Percentiles rank a stretch among this genome's conserved stretches.
These are phyloP conservation scores for Sebastes melanostomus DNA, from an alignment of 2,797 vertebrate species.

Conservation along the genomic window DNA sequence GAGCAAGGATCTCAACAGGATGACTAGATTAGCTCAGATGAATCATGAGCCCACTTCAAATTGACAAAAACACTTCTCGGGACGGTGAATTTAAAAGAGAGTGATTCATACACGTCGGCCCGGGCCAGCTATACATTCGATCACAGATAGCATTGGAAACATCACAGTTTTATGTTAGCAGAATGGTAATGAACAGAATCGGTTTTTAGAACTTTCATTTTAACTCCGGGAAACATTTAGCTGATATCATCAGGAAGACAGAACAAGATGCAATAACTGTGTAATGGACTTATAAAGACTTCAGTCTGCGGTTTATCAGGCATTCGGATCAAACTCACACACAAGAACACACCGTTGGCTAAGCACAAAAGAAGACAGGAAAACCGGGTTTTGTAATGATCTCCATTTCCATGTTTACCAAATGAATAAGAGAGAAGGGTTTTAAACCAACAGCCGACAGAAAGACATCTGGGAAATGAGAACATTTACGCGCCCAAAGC, in stretches of 20 bases:
- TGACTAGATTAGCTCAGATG: constrained; percentile 49
- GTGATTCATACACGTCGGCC: constrained; percentile 28
- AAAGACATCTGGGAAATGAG: neutral
- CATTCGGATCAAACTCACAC: neutral
- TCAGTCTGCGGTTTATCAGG: constrained; percentile 5
- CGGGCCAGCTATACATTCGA: neutral
- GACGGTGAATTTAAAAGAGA: constrained; percentile 41
- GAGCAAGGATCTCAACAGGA: constrained; percentile 35
- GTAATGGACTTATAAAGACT: constrained; percentile 13
- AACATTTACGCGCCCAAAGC: constrained; percentile 2
- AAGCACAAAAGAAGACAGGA: neutral
- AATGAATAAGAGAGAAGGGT: neutral
- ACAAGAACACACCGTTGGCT: neutral
- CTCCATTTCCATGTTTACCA: neutral
- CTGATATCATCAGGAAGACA: constrained; percentile 20
- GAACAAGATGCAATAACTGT: constrained; percentile 7
- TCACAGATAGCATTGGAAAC: constrained; percentile 5
- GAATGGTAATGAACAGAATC: constrained; percentile 8
- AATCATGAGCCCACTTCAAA: constrained; percentile 52
- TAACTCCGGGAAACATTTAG: constrained; percentile 25
- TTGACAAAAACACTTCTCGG: constrained; percentile 54
- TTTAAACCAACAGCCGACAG: neutral
- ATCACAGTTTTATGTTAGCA: neutral
- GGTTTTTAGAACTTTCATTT: constrained; percentile 24
- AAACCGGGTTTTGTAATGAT: neutral